Evolutionary conservation across 2,888 invertebrate species (phyloP), one percentile per base, ranked within the genome.

Genomic region (Temnothorax ravouxi): DNA sequence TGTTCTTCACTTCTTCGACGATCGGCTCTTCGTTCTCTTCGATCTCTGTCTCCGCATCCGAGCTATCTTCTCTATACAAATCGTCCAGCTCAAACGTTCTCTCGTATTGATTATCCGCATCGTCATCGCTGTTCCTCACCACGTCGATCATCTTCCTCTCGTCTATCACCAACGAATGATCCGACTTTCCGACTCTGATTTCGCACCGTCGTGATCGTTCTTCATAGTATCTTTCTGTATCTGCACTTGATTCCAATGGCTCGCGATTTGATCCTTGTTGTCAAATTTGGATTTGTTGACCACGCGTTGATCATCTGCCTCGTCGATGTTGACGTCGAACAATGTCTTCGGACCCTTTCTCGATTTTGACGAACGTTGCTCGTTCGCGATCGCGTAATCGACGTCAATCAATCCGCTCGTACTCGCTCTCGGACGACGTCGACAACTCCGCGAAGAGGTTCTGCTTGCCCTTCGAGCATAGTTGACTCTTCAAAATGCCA

Each of bases 401-500:
- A 56, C 38, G 6, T n/a, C n/a, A n/a, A n/a, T 76, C 67, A 0
- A 86, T 83, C 3, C 86, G 83, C 8, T 94, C 94, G n/a, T 91
- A 92, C 52, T 94, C 94, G 67, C 94, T 94, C 38, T 94, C 94
- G 0, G 94, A 94, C 0, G 94, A 93, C 0, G 94, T 91, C 1
- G 94, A 94, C 69, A 97, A 96, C 93, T 98, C 97, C 0, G 97
- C 97, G 84, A 97, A 95, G 61, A 97, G 96, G 92, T 97, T 97
- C 91, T 97, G 97, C 89, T 97, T 97, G 54, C 97, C 97, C 72
- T 97, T 97, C 0, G 97, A 97, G 91, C 97, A 97, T 89, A 97
- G 95, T 89, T 97, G 97, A 52, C 97, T 97, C 91, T 97, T 97
- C 59, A 97, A 96, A 89, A 97, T 96, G n/a, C 97, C 97, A 34